Base-by-base conservation (phyloP, 2,113 vertebrate genomes). In the Gadus macrocephalus region DNA sequence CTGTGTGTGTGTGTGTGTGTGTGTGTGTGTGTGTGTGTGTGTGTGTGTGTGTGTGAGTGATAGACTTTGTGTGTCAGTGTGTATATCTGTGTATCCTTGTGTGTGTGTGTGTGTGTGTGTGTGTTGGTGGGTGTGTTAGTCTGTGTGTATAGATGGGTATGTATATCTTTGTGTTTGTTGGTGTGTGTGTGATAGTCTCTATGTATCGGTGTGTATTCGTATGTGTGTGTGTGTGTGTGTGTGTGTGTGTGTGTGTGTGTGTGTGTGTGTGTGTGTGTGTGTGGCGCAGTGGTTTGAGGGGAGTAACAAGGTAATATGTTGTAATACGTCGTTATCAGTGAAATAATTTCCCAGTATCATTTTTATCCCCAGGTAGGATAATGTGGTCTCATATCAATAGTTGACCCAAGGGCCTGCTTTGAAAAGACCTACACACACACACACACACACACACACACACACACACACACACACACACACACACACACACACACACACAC, bases 221-320 rank as follows among this genome's bases (percentile, higher is more conserved):
- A 60, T 66, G 68, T 68, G 63, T 63, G 53, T 15, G 53, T 53
- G 42, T 8, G 60, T 62, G 60, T 62, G 60, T 62, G 20, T 25
- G 5, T 27, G 22, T 27, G 60, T 27, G 66, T 56, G 49, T 67
- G 66, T 67, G 66, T 55, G 2, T 53, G 64, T 67, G 38, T 66
- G 64, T 49, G 35, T 53, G 64, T 66, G 35, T 66, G 66, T 71
- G 49, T 74, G 6, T 59, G 55, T 63, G 63, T 61, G 60, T 53
- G 19, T 2, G 67, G 35, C 42, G 58, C 25, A 59, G 6, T 4
- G 42, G 53, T 62, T 25, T 58, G n/a, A 53, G 38, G 11, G 66
- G 17, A 60, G 62, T 69, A 31, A 11, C n/a, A 16, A 35, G 53
- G 62, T 69, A 25, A 11, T 16, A 15, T 19, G 6, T 17, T 65